Evolutionary conservation across 92 coral and sea anemone genomes (phyloP), one percentile per base, ranked within the genome.

Genomic region (Parazoanthus swiftii): DNA sequence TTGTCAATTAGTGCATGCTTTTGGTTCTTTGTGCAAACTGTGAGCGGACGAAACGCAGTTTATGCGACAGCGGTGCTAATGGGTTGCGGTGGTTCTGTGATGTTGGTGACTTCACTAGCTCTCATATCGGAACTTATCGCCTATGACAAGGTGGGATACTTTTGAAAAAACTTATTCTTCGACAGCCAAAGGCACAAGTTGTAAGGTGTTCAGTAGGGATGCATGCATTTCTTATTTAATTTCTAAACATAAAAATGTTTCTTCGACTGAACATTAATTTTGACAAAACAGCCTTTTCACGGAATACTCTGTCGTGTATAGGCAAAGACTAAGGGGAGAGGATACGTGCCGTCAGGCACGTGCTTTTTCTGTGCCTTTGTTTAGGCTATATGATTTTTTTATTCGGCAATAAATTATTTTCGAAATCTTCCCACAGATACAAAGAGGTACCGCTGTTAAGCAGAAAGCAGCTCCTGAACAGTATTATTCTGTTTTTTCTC

Each of bases 71-170:
- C 94, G 39, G 92, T 91, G 11, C 92, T 95, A 20, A 93, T 93
- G 96, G 98, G 98, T 91, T 91, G 98, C 94, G 98, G 98, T 46
- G 95, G 94, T 18, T 95, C 98, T 43, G 91, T 95, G 54, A 95
- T 95, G 98, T 80, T 95, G 63, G 96, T 95, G 93, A 93, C 98
- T 85, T 93, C 98, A 89, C 85, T 91, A 65, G 94, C 98, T 1
- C 85, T 91, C 85, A 95, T 95, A 78, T 93, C 98, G 29, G 92
- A 93, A 68, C 90, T 95, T n/a, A 90, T 95, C 59, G 96, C 94
- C 2, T 83, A 93, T 63, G 96, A 95, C 80, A 93, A 92, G 96
- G 98, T 95, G 84, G 68, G 33, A 68, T 33, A 43, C 50, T 2
- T 9, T n/a, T n/a, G n/a, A n/a, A n/a, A 29, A 29, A 48, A 44